A percentile compares a stretch with the other conserved stretches of the same genome.
These are phyloP conservation scores for Muscicapa comitata DNA, from an alignment of 2,797 vertebrate species.

Conservation along the genomic window DNA sequence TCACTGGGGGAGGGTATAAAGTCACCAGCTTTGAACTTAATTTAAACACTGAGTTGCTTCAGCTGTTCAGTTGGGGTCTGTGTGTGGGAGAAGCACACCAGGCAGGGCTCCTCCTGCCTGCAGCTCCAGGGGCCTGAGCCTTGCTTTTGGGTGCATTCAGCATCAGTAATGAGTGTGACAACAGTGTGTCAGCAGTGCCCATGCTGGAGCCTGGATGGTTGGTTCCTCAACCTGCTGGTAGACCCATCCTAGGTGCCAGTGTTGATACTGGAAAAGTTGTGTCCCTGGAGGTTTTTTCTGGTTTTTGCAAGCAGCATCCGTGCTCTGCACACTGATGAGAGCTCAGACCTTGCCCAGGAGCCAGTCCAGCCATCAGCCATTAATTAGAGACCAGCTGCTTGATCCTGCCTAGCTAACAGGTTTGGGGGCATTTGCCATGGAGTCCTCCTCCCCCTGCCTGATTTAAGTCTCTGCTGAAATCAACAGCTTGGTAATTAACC, in stretches of 20 bases:
- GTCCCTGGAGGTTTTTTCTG: not conserved
- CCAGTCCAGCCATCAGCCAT: not conserved
- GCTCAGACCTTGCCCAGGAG: not conserved
- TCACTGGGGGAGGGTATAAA: not conserved
- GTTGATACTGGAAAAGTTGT: not conserved
- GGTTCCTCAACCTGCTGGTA: not conserved
- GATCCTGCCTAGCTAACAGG: not conserved
- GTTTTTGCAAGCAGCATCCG: not conserved
- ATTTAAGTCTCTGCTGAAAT: not conserved
- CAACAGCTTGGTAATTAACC: not conserved
- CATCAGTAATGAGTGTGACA: not conserved
- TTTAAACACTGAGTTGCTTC: conserved; percentile 4
- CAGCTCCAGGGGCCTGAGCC: not conserved
- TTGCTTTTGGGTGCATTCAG: not conserved
- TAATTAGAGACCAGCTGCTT: not conserved
- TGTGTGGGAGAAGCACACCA: not conserved
- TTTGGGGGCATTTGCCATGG: not conserved
- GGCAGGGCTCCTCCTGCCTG: not conserved
- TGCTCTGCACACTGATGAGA: not conserved
- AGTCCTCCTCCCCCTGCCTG: not conserved
- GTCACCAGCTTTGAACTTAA: not conserved
- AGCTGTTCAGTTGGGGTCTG: not conserved
- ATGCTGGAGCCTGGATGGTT: not conserved
- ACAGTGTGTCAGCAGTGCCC: not conserved
- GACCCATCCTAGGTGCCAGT: not conserved